Percentiles rank a stretch among this genome's conserved stretches.
These are phyloP conservation scores for Sorex araneus DNA, from an alignment of 2,113 vertebrate species.

Conservation along the genomic window DNA sequence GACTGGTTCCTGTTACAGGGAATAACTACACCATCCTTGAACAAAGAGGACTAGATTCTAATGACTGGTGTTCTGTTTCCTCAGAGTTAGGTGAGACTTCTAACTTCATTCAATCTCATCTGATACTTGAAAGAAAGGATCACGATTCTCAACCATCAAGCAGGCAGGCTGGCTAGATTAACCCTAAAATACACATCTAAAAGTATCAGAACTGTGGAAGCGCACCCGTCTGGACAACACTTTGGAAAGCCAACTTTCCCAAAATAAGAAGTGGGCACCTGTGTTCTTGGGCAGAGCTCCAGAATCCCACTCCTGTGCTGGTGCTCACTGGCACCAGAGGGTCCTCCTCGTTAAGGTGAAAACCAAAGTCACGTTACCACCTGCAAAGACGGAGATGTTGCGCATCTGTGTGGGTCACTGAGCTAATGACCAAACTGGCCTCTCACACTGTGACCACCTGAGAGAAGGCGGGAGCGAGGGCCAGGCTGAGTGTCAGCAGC, in stretches of 20 bases:
- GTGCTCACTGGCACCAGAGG: too few relatives aligned
- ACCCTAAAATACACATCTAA: neutral
- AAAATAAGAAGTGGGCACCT: too few relatives aligned
- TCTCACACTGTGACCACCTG: too few relatives aligned
- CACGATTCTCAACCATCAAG: neutral
- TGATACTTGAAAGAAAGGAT: neutral
- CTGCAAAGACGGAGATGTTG: too few relatives aligned
- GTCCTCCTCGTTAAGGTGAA: too few relatives aligned
- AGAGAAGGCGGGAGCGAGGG: too few relatives aligned
- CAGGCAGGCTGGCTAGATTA: neutral
- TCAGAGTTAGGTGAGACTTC: neutral
- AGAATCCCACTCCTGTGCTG: too few relatives aligned
- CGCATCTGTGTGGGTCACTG: too few relatives aligned
- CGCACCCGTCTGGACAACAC: neutral
- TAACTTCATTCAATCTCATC: neutral
- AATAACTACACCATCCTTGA: rapidly evolving
- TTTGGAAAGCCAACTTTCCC: neutral
- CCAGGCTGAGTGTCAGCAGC: neutral
- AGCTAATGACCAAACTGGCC: too few relatives aligned
- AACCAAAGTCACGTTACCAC: too few relatives aligned
- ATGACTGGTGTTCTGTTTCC: neutral
- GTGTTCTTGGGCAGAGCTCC: too few relatives aligned
- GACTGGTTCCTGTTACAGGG: neutral
- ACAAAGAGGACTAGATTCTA: neutral
- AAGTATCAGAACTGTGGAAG: neutral